phyloP scores from a whole-genome alignment of 2,888 invertebrate genomes.

The Nomada fucata region DNA sequence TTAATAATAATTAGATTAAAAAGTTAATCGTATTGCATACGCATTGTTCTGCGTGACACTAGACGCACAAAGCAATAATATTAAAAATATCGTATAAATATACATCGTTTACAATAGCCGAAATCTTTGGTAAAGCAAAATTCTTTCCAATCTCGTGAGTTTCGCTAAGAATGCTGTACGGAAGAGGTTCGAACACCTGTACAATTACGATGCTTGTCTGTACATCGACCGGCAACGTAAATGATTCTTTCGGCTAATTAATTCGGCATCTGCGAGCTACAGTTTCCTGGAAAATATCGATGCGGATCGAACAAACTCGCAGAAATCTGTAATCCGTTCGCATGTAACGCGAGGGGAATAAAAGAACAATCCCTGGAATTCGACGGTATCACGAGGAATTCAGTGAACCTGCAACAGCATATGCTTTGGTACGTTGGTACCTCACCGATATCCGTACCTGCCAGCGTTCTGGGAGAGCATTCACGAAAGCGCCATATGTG shows the following conservation, averaged over 20 bases:
- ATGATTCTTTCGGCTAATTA: constrained; percentile 7
- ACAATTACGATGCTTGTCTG: neutral
- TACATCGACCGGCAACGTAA: neutral
- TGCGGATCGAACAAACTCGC: neutral
- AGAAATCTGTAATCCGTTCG: constrained; percentile 16
- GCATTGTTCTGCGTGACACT: no score
- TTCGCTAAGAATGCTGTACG: no score
- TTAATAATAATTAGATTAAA: no score
- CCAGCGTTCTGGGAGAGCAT: constrained; percentile 36
- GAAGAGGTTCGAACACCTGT: no score
- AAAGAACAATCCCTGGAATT: constrained; percentile 30
- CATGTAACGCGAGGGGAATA: neutral
- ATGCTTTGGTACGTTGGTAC: constrained; percentile 70
- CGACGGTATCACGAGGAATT: constrained; percentile 47
- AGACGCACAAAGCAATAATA: no score
- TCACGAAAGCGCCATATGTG: constrained; percentile 64
- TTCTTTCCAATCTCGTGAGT: no score
- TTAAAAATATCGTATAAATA: no score
- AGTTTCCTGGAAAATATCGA: constrained; percentile 8
- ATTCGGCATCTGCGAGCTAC: neutral
- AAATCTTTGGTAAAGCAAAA: no score
- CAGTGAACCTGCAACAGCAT: constrained; percentile 69
- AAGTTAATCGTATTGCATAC: no score
- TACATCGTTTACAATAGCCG: no score
- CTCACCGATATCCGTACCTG: constrained; percentile 57